Evolutionary conservation across 2,888 invertebrate species (phyloP), one percentile per base, ranked within the genome.

Genomic region (Microplitis manilae): DNA sequence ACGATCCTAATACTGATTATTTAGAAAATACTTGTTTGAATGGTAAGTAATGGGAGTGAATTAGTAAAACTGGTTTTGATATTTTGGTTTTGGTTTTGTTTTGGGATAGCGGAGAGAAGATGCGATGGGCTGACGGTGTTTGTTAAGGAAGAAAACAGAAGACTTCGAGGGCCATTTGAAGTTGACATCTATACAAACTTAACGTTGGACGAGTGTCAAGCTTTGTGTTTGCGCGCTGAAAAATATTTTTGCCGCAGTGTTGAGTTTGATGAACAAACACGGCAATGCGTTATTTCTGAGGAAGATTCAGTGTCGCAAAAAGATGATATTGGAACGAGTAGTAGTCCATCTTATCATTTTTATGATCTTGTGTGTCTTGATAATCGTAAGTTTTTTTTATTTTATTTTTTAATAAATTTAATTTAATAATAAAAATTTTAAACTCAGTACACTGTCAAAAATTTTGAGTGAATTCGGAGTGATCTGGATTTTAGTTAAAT

Each of bases 161-260:
- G 96, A 50, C 92, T 97, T 6, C 95, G 96, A 39, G 96, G 96
- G 65, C 96, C 96, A 5, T 96, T 96, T 87, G 96, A 96, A 90
- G 96, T 96, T 60, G 96, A 96, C 87, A 94, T 96, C 60, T 96
- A 96, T 87, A 95, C 94, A 68, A 96, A 96, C 87, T 93, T 96
- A 90, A 96, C 96, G 4, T 90, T 96, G 80, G 95, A 96, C 83
- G 96, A 97, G 91, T 97, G 97, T 85, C 96, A 96, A 89, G 94
- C 95, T 2, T 95, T 96, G 92, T 97, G 97, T 87, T 93, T 96
- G 64, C 92, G 95, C 77, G 96, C 96, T 13, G 96, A 96, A 89
- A 96, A 96, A 93, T 96, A 95, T 88, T 96, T 96, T 86, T 97
- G 97, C 87, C 94, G 97, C 41, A 96, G 97, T 1, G 94, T 97